These are phyloP conservation scores for Tenebrosternarchus preto DNA, from an alignment of 2,113 vertebrate genomes.

Conservation along the genomic window DNA sequence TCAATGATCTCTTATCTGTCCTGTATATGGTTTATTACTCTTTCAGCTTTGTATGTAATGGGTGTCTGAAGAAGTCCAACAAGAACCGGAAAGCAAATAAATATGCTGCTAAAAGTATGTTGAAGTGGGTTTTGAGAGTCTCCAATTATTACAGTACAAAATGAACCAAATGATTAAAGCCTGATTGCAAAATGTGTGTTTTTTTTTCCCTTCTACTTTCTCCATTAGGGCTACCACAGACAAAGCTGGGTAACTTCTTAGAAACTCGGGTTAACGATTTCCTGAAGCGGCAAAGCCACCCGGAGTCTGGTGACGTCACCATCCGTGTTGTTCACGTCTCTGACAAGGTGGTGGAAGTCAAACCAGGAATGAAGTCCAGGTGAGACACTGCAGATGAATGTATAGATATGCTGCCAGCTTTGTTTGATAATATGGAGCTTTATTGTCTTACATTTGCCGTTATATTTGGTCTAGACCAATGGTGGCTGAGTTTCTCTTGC, in stretches of 20 bases:
- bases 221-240: slow-evolving; percentile 87
- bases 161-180: neutral
- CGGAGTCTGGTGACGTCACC: slow-evolving; percentile 91
- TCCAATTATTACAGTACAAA: neutral
- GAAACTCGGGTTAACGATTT: slow-evolving; percentile 93
- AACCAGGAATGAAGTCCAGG: slow-evolving; percentile 99
- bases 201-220: neutral
- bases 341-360: slow-evolving; percentile 97
- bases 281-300: slow-evolving; percentile 84
- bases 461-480: no score
- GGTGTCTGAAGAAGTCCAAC: slow-evolving; percentile 93
- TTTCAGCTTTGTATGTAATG: slow-evolving; percentile 88
- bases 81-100: slow-evolving; percentile 96
- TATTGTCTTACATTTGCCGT: no score
- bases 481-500: no score
- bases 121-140: neutral
- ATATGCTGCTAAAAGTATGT: slow-evolving; percentile 96
- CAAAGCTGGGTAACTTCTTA: slow-evolving; percentile 87
- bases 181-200: neutral
- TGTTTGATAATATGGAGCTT: no score
- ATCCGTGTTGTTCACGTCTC: slow-evolving; percentile 96
- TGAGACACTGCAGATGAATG: slow-evolving; percentile 51
- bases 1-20: neutral
- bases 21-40: neutral
- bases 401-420: no score